Evolutionary conservation across 35 echinoderm and acorn worm genomes (phyloP).

Genomic region (Chiridota heheva): DNA sequence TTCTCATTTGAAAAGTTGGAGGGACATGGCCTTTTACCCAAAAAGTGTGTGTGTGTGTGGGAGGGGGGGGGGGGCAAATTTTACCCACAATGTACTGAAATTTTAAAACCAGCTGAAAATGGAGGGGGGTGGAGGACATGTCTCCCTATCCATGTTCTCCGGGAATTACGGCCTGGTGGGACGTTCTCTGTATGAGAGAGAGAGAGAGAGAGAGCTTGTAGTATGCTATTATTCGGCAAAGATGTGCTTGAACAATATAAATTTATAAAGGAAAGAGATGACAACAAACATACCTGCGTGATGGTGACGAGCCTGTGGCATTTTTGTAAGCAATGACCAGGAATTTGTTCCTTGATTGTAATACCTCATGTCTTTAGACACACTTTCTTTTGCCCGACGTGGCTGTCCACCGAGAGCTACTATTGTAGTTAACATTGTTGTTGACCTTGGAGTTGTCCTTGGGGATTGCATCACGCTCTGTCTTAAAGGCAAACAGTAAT

Average conservation of each 20-base stretch:
- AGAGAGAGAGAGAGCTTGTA: no score
- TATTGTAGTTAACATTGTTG: conserved; percentile 53
- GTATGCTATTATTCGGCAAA: neutral
- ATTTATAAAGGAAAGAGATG: neutral
- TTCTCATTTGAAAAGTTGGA: no score
- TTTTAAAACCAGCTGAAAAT: no score
- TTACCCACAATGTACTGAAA: no score
- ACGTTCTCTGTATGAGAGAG: no score
- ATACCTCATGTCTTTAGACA: conserved; percentile 63
- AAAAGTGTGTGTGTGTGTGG: no score
- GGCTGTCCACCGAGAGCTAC: conserved; percentile 91
- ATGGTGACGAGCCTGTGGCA: conserved; percentile 84
- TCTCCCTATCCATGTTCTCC: no score
- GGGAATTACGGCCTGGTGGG: no score
- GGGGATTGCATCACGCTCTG: conserved; percentile 83
- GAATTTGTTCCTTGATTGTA: conserved; percentile 52
- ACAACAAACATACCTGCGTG: conserved; percentile 69
- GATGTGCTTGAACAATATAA: neutral
- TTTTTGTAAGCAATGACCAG: conserved; percentile 66
- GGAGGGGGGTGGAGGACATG: no score
- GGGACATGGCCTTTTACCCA: no score
- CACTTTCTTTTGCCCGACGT: conserved; percentile 63
- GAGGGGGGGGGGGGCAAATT: no score
- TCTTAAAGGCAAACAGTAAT: conserved; percentile 84
- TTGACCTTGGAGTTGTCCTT: conserved; percentile 75